A percentile compares a stretch with the other conserved stretches of the same genome.
Evolutionary conservation across 2,113 vertebrate genomes (phyloP).

Genomic region (Anhinga anhinga): DNA sequence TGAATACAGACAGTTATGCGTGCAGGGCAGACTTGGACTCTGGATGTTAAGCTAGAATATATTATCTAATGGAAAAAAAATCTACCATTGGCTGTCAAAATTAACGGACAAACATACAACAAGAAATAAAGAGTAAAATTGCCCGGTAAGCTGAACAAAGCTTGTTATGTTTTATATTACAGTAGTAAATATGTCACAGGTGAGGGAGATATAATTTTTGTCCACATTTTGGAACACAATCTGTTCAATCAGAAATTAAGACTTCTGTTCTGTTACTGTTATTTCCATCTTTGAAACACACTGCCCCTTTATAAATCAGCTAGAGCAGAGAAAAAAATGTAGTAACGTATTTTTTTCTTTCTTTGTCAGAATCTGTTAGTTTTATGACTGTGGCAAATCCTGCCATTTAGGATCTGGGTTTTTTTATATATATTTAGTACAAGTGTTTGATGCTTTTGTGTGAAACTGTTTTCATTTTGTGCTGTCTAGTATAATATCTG

Average conservation of each 20-base stretch:
- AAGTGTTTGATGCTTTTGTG: constrained; percentile 16
- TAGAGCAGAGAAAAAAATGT: not conserved
- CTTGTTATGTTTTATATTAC: not conserved
- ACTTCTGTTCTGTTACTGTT: not conserved
- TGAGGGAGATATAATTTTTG: not conserved
- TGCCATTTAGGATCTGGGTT: not conserved
- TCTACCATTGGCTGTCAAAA: not conserved
- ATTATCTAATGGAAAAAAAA: not conserved
- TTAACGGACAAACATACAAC: not conserved
- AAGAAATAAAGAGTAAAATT: not conserved
- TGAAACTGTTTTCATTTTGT: constrained; percentile 38
- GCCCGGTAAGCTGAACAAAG: not conserved
- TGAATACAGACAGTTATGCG: not conserved
- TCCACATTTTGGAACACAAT: not conserved
- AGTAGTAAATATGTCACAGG: not conserved
- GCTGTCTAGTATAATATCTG: constrained; percentile 43
- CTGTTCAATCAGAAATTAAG: constrained; percentile 1
- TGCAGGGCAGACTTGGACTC: not conserved
- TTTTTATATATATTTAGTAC: constrained; percentile 4
- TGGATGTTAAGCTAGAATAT: not conserved
- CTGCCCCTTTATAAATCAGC: not conserved
- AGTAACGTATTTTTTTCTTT: not conserved
- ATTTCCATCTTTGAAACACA: not conserved
- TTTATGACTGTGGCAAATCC: not conserved
- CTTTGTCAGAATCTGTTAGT: not conserved